These are phyloP conservation scores for Tenthredo mesomela DNA, from an alignment of 2,888 invertebrate genomes.

Conservation along the genomic window DNA sequence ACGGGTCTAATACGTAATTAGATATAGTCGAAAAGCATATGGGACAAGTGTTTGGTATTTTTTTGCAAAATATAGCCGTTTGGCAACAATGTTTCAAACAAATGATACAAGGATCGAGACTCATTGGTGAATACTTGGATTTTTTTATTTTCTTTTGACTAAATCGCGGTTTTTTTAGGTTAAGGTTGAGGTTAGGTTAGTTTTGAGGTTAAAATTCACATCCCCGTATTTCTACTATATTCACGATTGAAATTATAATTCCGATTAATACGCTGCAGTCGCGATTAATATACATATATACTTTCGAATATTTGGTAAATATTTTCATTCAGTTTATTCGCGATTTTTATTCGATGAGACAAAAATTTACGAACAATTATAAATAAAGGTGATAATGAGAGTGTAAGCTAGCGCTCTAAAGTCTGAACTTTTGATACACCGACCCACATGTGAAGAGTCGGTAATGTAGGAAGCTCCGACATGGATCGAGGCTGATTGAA, in stretches of 20 bases:
- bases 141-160: neutral
- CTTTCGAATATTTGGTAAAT: neutral
- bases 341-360: neutral
- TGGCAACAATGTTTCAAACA: constrained; percentile 95
- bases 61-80: constrained; percentile 89
- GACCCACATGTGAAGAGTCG: neutral
- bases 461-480: neutral
- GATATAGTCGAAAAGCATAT: constrained; percentile 80
- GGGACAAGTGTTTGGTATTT: constrained; percentile 89
- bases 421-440: neutral
- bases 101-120: constrained; percentile 87
- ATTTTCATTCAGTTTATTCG: neutral
- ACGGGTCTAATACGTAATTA: constrained; percentile 62
- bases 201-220: neutral
- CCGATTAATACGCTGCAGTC: neutral
- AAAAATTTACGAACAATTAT: neutral
- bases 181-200: neutral
- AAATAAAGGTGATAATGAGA: too few species aligned
- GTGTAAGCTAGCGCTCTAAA: too few species aligned
- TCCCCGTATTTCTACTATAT: neutral
- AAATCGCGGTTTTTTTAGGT: neutral
- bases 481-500: too few species aligned
- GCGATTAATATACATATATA: neutral
- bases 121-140: constrained; percentile 53
- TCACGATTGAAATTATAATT: neutral